Percentiles rank a stretch among this genome's conserved stretches.
These are phyloP conservation scores for Rugalucina vietnamica DNA, from an alignment of 2,888 invertebrate genomes.

Conservation along the genomic window DNA sequence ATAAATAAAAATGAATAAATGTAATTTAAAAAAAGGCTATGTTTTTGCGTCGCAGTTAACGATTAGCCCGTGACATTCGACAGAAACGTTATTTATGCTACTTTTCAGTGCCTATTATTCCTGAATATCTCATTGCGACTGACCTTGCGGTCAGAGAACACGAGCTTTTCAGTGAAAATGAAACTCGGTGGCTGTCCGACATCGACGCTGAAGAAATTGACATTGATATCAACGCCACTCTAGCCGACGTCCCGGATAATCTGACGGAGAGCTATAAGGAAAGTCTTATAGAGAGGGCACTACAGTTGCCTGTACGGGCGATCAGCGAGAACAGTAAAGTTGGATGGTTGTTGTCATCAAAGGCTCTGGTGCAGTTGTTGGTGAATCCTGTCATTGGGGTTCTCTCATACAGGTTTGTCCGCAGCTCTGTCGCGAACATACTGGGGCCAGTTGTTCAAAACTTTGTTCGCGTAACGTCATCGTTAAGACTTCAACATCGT, in stretches of 20 bases:
- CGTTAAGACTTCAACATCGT: no score
- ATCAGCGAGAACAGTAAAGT: conserved; percentile 81
- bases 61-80: no score
- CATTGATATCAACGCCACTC: background rate
- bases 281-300: conserved; percentile 33
- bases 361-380: conserved; percentile 91
- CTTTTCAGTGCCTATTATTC: conserved; percentile 90
- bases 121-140: conserved; percentile 88
- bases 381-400: conserved; percentile 91
- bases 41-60: no score
- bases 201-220: background rate
- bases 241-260: background rate
- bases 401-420: conserved; percentile 86
- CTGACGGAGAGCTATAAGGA: background rate
- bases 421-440: no score
- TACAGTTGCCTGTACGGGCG: conserved; percentile 64
- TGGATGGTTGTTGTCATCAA: conserved; percentile 87
- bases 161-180: background rate
- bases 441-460: no score
- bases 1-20: no score
- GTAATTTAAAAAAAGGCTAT: no score
- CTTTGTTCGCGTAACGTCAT: no score
- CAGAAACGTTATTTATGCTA: no score
- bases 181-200: background rate
- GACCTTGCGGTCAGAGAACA: conserved; percentile 59